Base-by-base conservation (phyloP, 2,113 vertebrate species). In the Genyomyrus donnyi region DNA sequence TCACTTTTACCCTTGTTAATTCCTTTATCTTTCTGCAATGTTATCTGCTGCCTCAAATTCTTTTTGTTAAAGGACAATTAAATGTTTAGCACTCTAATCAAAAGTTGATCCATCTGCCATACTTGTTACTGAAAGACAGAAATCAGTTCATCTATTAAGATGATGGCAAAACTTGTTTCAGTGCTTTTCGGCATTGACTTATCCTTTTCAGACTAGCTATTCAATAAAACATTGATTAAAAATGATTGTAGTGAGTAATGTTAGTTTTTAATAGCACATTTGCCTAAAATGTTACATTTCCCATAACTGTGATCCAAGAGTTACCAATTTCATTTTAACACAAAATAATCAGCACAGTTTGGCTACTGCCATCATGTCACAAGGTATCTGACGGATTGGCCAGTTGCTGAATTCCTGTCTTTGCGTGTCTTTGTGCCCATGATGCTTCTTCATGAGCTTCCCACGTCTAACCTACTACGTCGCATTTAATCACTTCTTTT, bases 401-500 rank as follows among this genome's bases (percentile, higher is more conserved):
- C n/a, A 39, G 45, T 77, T 21, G 15, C 21, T 66, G 56, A n/a
- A 62, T 66, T 66, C n/a, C 62, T 66, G 62, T 88, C 56, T 70
- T 17, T 80, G n/a, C 19, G 35, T 58, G 50, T 62, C 15, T 48
- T 10, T 58, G 13, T 89, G 50, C 53, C 9, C 4, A 17, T 3
- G 49, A 39, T 50, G 31, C 27, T 5, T 31, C 15, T 80, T 1
- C 77, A 87, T 42, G 88, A 92, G 91, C 31, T 62, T 52, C 13
- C 39, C 85, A 45, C 19, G 19, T 53, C 31, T 42, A 31, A 21
- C 46, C 50, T n/a, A 24, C 90, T 13, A 91, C 0, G 91, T 66
- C 89, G 62, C 45, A 56, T 31, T 11, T 92, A 90, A 90, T 87
- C 13, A 5, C 56, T 17, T 74, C n/a, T 90, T 80, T 94, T 88